Percentiles rank a stretch among this genome's conserved stretches.
These are phyloP conservation scores for Melanotaenia parkinsoni DNA, from an alignment of 2,797 vertebrate genomes.

Conservation along the genomic window DNA sequence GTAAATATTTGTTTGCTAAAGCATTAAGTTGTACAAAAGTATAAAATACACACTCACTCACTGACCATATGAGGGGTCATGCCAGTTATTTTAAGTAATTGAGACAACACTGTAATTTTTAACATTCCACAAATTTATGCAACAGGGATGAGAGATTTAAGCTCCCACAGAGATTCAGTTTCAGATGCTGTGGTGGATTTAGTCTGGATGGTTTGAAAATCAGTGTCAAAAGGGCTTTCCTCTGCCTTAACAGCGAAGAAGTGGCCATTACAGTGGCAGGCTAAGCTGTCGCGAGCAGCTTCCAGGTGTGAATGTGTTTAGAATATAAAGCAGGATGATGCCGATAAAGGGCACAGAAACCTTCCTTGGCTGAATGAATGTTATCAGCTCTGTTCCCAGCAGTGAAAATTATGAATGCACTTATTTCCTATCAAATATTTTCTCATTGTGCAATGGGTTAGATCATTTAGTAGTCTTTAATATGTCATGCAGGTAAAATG, in stretches of 20 bases:
- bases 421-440: constrained; percentile 28
- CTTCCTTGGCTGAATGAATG: constrained; percentile 29
- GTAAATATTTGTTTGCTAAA: constrained; percentile 8
- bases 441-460: constrained; percentile 14
- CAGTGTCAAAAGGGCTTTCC: constrained; percentile 1
- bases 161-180: background rate
- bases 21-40: background rate
- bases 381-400: constrained; percentile 31
- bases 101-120: background rate
- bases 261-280: constrained; percentile 13
- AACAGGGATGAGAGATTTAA: background rate
- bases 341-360: constrained; percentile 30
- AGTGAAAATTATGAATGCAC: constrained; percentile 21
- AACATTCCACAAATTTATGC: background rate
- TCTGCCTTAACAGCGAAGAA: constrained; percentile 20
- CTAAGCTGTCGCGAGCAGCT: constrained; percentile 36
- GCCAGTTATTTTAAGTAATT: background rate
- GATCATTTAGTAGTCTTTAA: constrained; percentile 17
- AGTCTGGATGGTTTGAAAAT: background rate
- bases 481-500: constrained; percentile 25
- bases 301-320: constrained; percentile 34
- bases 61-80: constrained; percentile 2
- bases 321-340: constrained; percentile 30
- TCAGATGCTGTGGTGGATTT: background rate
- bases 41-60: background rate